Evolutionary conservation across 1,140 invertebrate species (phyloP).

Genomic region (Drosophila asahinai): DNA sequence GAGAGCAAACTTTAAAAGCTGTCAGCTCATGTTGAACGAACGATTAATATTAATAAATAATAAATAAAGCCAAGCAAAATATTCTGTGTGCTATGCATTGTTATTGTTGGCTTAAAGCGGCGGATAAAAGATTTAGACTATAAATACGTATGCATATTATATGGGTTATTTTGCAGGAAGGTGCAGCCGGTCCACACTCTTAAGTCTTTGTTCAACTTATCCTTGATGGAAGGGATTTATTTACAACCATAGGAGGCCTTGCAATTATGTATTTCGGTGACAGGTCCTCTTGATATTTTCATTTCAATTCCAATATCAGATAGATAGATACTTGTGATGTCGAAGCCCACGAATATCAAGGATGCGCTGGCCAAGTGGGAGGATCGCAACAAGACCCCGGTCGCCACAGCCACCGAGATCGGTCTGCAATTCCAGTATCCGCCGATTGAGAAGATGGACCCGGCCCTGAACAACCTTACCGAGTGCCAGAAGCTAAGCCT

Average conservation of each 20-base stretch:
- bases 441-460: constrained; percentile 93
- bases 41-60: constrained; percentile 7
- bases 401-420: constrained; percentile 90
- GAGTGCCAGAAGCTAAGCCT: constrained; percentile 93
- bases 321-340: constrained; percentile 28
- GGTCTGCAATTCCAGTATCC: constrained; percentile 92
- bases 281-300: neutral
- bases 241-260: neutral
- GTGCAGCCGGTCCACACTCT: no score
- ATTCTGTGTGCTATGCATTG: neutral
- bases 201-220: no score
- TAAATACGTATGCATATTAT: neutral
- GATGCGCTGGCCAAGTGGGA: constrained; percentile 93
- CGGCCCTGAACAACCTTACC: constrained; percentile 87
- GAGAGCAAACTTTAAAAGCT: neutral
- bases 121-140: neutral
- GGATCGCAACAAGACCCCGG: constrained; percentile 89
- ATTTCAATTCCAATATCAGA: neutral
- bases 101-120: neutral
- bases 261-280: neutral
- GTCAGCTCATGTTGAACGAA: neutral
- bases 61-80: neutral
- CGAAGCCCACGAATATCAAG: constrained; percentile 89
- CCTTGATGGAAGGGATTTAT: no score
- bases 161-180: no score